These are phyloP conservation scores for Drosophila recens DNA, from an alignment of 2,888 invertebrate species.

Conservation along the genomic window DNA sequence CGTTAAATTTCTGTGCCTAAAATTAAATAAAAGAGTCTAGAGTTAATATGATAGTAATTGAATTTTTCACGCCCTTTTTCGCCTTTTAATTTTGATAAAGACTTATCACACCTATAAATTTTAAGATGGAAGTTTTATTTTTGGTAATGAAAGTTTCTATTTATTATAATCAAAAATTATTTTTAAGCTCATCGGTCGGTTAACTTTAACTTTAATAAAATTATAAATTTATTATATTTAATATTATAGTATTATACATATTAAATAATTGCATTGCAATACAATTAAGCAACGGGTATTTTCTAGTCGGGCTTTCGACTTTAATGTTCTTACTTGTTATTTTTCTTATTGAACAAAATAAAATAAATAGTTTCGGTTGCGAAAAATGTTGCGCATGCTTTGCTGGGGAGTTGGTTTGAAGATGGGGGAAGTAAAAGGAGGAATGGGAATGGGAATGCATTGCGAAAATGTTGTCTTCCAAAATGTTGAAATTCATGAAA, in stretches of 20 bases:
- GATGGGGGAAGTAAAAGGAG: not conserved
- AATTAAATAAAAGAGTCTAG: too few species aligned
- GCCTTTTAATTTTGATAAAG: too few species aligned
- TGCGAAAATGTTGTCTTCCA: slow-evolving; percentile 19
- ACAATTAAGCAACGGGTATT: not conserved
- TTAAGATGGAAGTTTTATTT: not conserved
- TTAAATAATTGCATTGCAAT: not conserved
- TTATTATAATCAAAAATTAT: not conserved
- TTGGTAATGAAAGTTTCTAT: not conserved
- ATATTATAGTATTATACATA: too few species aligned
- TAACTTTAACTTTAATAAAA: too few species aligned
- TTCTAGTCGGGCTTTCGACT: not conserved
- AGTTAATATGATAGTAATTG: too few species aligned
- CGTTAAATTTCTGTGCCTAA: too few species aligned
- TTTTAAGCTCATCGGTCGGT: too few species aligned
- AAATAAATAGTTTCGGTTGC: slow-evolving; percentile 32
- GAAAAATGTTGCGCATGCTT: slow-evolving; percentile 36
- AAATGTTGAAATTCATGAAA: slow-evolving; percentile 27
- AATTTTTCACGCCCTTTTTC: too few species aligned
- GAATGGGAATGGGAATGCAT: slow-evolving; percentile 2
- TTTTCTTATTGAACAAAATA: slow-evolving; percentile 2
- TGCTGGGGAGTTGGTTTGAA: not conserved
- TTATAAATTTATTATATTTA: too few species aligned
- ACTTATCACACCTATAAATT: too few species aligned
- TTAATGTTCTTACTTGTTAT: not conserved